Evolutionary conservation across 2,888 invertebrate species (phyloP), one percentile per base, ranked within the genome.

Genomic region (Homarus gammarus): DNA sequence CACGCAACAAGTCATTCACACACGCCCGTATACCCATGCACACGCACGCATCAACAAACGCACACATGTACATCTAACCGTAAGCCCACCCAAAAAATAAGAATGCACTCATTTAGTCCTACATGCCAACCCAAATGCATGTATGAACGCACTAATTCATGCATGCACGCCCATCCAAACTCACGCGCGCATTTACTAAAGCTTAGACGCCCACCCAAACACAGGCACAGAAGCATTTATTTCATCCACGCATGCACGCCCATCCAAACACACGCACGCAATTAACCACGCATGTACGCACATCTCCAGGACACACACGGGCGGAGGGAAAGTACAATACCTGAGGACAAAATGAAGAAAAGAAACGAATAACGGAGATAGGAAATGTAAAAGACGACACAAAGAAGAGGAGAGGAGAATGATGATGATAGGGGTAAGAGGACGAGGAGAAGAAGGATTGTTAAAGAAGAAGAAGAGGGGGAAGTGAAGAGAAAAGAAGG

Each of bases 91-190:
- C 18, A 56, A 2, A 56, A n/a, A n/a, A 38, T 10, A 44, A 5
- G 10, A 5, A 44, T 10, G 10, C 44, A 44, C 44, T 8, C 64
- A 27, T 6, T 15, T 36, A 70, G 27, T 5, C 31, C 31, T 31
- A 70, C 36, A 31, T 15, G 2, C 40, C 0, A 33, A 77, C 49
- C 44, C 27, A 44, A n/a, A 49, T 33, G 27, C 27, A 77, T 33
- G 49, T 33, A 77, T 33, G 49, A n/a, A 77, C 49, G 49, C 49
- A 77, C 49, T 44, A n/a, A 77, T 33, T 44, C 49, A 77, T 10
- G 10, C 44, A 44, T 10, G 10, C 44, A 44, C 44, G 10, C 44
- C 5, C 44, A 44, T 10, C 5, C 44, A 8, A 8, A 8, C 56
- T 15, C 18, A 56, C 56, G 18, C 56, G 18, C 18, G 18, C 18